These are phyloP conservation scores for Uropsilus gracilis DNA, from an alignment of 2,113 vertebrate genomes.

Conservation along the genomic window DNA sequence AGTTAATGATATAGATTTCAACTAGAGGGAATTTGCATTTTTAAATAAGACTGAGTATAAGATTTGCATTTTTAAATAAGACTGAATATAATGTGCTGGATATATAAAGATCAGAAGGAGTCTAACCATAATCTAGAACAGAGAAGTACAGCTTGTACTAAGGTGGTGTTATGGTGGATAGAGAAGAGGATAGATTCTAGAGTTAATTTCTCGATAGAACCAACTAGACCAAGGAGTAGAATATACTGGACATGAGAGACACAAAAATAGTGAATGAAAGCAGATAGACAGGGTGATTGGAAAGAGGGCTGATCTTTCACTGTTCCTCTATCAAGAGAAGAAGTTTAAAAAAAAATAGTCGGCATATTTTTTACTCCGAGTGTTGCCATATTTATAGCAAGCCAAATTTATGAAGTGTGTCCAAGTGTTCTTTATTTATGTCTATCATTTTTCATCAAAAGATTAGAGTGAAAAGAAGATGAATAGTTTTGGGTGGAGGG, in stretches of 20 bases:
- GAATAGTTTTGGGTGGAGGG: not conserved
- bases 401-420: not conserved
- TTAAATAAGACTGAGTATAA: not conserved
- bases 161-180: not conserved
- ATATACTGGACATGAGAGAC: not conserved
- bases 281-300: not conserved
- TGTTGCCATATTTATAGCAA: not conserved
- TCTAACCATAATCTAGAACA: no score
- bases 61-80: conserved; percentile 1
- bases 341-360: not conserved
- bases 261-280: conserved; percentile 19
- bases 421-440: not conserved
- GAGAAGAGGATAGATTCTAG: conserved; percentile 29
- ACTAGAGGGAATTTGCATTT: conserved; percentile 33
- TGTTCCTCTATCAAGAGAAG: conserved; percentile 4
- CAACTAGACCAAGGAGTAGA: not conserved
- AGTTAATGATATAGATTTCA: conserved; percentile 13
- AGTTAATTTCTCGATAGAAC: conserved; percentile 39
- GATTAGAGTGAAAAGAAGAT: conserved; percentile 10
- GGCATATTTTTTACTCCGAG: not conserved
- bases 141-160: not conserved
- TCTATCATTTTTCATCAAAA: conserved; percentile 5
- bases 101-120: conserved; percentile 1
- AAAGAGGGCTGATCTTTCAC: not conserved
- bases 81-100: not conserved